A percentile compares a stretch with the other conserved stretches of the same genome.
These are phyloP conservation scores for Gymnothorax javanicus DNA, from an alignment of 2,797 vertebrate genomes.

Conservation along the genomic window DNA sequence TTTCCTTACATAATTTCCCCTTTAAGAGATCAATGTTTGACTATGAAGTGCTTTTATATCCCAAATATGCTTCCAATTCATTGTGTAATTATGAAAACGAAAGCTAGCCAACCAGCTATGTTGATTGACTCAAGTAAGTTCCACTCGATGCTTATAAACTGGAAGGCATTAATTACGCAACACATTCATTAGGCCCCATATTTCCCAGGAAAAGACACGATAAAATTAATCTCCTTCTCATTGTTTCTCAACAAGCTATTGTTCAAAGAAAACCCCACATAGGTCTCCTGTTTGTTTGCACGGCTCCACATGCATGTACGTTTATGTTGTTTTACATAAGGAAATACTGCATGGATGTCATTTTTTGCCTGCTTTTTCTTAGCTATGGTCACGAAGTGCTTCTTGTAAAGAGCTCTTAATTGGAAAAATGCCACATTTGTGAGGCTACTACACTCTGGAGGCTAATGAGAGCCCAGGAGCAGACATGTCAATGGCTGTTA, in stretches of 20 bases:
- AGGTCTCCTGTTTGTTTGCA: not conserved
- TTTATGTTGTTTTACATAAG: not conserved
- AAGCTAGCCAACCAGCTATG: not conserved
- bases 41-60: not conserved
- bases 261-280: not conserved
- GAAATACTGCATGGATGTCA: not conserved
- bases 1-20: not conserved
- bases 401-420: not conserved
- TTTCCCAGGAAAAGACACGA: not conserved
- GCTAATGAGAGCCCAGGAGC: not conserved
- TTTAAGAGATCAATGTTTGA: not conserved
- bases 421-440: not conserved
- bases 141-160: not conserved
- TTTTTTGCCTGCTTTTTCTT: not conserved
- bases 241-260: not conserved
- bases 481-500: not conserved
- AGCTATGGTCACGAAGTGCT: not conserved
- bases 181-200: not conserved
- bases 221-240: not conserved
- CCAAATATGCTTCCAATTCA: not conserved
- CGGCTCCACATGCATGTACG: not conserved
- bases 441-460: not conserved
- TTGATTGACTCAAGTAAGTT: not conserved
- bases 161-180: not conserved
- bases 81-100: conserved; percentile 7